A percentile compares a stretch with the other conserved stretches of the same genome.
phyloP scores from a whole-genome alignment of 2,888 invertebrate genomes.

The Pardosa pseudoannulata region DNA sequence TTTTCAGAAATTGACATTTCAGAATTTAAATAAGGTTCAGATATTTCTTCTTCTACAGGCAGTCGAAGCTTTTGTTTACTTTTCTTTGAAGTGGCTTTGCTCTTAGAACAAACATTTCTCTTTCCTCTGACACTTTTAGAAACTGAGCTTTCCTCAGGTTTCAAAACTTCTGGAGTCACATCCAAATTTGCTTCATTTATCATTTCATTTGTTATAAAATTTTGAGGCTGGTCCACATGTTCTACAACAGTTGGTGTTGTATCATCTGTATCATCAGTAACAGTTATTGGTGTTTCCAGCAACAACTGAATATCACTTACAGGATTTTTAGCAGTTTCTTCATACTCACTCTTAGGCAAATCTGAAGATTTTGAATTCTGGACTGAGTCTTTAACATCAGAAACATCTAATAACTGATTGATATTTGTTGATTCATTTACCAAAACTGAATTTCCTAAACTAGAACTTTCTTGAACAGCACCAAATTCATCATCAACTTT shows the following conservation, averaged over 20 bases:
- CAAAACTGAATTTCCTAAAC: not conserved
- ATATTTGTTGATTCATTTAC: not conserved
- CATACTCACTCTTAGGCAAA: not conserved
- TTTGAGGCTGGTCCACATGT: not conserved
- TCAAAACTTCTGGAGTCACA: not conserved
- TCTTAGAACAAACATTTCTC: not conserved
- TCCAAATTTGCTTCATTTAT: not conserved
- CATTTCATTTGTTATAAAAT: not conserved
- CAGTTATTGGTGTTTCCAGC: constrained; percentile 44
- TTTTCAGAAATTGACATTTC: not conserved
- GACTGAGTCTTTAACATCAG: not conserved
- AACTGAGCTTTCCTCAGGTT: not conserved
- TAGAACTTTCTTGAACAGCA: not conserved
- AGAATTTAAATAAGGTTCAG: not conserved
- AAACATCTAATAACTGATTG: not conserved
- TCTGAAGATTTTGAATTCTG: not conserved
- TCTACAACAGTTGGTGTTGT: not conserved
- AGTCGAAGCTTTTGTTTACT: not conserved
- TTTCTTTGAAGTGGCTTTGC: not conserved
- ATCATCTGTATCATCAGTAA: constrained; percentile 29
- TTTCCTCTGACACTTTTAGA: not conserved
- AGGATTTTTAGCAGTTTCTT: not conserved
- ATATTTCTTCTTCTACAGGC: too few relatives aligned
- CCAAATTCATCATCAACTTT: not conserved
- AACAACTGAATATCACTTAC: constrained; percentile 2